A percentile compares a stretch with the other conserved stretches of the same genome.
Conservation (phyloP, 2,113 vertebrate species). For the Cairina moschata region DNA sequence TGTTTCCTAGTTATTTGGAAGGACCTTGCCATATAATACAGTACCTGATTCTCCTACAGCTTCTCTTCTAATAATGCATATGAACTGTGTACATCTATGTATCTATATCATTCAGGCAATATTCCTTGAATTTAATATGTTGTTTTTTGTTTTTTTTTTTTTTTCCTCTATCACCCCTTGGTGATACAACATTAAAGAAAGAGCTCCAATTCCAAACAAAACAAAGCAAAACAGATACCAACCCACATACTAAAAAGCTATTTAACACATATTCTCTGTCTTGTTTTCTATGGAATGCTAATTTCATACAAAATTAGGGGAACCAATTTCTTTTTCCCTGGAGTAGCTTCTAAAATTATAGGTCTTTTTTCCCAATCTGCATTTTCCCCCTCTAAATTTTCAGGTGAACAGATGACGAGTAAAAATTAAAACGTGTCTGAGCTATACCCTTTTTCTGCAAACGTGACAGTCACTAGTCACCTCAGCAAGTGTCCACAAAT, state of each 20-base stretch:
- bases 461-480: not conserved
- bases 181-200: not conserved
- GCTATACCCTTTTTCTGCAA: not conserved
- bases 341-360: not conserved
- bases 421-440: not conserved
- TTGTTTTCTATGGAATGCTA: not conserved
- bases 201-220: not conserved
- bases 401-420: not conserved
- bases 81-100: not conserved
- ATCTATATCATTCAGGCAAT: not conserved
- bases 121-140: not conserved
- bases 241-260: not conserved
- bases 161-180: not conserved
- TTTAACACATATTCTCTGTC: not conserved
- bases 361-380: not conserved
- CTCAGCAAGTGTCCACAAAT: not conserved
- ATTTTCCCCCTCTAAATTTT: not conserved
- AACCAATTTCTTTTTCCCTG: not conserved
- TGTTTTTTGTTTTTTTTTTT: not conserved
- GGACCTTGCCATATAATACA: not conserved
- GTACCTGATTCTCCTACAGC: not conserved
- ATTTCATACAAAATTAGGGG: not conserved
- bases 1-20: not conserved
- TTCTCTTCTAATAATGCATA: not conserved
- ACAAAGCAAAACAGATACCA: not conserved